phyloP scores from a whole-genome alignment of 2,888 invertebrate species.

The Aproaerema taeniolella region DNA sequence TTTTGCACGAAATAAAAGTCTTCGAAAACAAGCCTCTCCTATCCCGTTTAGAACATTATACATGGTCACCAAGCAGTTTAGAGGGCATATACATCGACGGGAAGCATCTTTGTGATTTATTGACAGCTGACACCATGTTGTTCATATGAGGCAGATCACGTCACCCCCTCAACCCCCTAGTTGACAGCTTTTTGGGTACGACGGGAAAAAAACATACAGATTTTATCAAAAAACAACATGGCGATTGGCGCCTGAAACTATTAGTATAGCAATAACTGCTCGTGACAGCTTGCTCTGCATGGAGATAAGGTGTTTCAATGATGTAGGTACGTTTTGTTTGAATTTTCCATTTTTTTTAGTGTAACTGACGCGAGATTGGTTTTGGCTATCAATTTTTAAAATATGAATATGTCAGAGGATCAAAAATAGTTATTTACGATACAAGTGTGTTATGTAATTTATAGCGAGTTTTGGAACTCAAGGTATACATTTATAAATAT shows the following conservation, averaged over 20 bases:
- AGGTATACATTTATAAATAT: too few relatives aligned
- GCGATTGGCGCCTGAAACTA: background rate
- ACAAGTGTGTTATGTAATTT: too few relatives aligned
- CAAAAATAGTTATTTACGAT: too few relatives aligned
- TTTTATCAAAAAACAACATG: background rate
- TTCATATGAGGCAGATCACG: constrained; percentile 5
- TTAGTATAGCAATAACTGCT: background rate
- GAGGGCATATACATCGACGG: constrained; percentile 1
- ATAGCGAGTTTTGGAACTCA: too few relatives aligned
- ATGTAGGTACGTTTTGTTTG: background rate
- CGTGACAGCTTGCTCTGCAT: background rate
- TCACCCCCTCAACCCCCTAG: background rate
- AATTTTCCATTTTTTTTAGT: too few relatives aligned
- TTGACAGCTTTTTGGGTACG: too few relatives aligned
- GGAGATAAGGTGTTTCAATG: background rate
- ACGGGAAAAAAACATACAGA: background rate
- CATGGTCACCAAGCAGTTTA: constrained; percentile 1
- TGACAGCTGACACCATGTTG: constrained; percentile 8
- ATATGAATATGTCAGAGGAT: too few relatives aligned
- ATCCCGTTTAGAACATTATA: too few relatives aligned
- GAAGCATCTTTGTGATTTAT: constrained; percentile 7
- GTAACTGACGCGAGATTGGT: too few relatives aligned
- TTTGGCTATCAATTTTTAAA: too few relatives aligned
- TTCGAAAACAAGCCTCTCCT: too few relatives aligned
- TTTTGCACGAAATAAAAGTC: too few relatives aligned